Conservation (phyloP, 2,888 invertebrate genomes). For the Synanthedon andrenaeformis region DNA sequence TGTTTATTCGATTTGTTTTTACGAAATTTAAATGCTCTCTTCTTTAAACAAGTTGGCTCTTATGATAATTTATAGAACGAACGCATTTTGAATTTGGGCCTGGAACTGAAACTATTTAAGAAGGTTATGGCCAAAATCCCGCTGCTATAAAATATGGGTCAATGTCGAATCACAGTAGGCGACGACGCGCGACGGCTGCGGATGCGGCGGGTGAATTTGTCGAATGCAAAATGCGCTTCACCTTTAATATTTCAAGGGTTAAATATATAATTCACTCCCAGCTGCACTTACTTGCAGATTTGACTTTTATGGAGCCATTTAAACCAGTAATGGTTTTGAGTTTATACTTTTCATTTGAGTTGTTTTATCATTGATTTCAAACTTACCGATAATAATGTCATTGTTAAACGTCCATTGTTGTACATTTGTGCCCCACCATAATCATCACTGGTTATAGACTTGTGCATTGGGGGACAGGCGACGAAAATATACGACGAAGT, state of each 20-base stretch:
- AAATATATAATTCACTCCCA: not conserved
- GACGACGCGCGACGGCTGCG: not conserved
- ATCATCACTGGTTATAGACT: too few species aligned
- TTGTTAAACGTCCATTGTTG: too few species aligned
- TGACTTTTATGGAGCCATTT: not conserved
- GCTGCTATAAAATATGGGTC: not conserved
- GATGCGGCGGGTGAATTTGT: not conserved
- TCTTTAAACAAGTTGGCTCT: too few species aligned
- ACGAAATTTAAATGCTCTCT: too few species aligned
- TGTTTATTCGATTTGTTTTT: not conserved
- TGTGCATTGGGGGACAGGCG: too few species aligned
- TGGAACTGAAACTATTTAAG: too few species aligned
- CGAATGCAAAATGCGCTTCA: not conserved
- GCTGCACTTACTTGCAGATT: not conserved
- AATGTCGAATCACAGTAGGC: not conserved
- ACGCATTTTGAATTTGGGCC: too few species aligned
- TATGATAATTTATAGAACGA: too few species aligned
- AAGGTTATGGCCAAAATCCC: too few species aligned
- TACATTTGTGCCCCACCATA: too few species aligned
- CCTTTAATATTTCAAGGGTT: not conserved
- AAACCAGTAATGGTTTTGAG: not conserved
- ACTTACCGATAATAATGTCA: too few species aligned
- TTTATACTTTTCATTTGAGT: not conserved
- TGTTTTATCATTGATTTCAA: not conserved
- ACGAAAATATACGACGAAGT: too few species aligned